Evolutionary conservation across 1,140 invertebrate genomes (phyloP).

Genomic region (Trypoxylus dichotomus): DNA sequence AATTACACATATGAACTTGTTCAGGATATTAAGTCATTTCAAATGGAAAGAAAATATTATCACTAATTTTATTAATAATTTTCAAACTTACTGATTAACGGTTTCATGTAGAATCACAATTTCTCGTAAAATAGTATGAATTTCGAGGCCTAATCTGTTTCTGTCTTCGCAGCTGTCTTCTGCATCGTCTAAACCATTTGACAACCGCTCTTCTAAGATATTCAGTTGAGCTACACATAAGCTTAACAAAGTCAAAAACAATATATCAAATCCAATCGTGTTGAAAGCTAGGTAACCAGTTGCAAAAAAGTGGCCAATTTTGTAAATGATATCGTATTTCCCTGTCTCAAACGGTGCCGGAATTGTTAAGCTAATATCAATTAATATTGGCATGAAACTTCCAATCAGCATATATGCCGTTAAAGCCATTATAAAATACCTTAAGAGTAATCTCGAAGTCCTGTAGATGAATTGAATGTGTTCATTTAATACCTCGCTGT

Average conservation of each 20-base stretch:
- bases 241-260: not conserved
- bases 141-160: not conserved
- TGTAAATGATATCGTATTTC: not conserved
- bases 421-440: not conserved
- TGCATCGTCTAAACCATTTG: not conserved
- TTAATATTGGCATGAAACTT: not conserved
- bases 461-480: not conserved
- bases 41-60: no score
- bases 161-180: not conserved
- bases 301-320: not conserved
- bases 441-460: not conserved
- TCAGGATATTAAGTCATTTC: no score
- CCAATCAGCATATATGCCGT: not conserved
- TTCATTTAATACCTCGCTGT: not conserved
- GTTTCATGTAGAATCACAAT: not conserved
- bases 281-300: not conserved
- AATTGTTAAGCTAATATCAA: not conserved
- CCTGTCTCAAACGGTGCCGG: not conserved
- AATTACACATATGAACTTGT: no score
- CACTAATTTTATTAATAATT: no score
- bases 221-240: not conserved
- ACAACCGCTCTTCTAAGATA: not conserved
- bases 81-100: not conserved
- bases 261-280: not conserved
- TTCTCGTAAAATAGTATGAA: not conserved